A percentile compares a stretch with the other conserved stretches of the same genome.
Evolutionary conservation across 2,797 vertebrate species (phyloP).

Genomic region (Urosaurus nigricauda): DNA sequence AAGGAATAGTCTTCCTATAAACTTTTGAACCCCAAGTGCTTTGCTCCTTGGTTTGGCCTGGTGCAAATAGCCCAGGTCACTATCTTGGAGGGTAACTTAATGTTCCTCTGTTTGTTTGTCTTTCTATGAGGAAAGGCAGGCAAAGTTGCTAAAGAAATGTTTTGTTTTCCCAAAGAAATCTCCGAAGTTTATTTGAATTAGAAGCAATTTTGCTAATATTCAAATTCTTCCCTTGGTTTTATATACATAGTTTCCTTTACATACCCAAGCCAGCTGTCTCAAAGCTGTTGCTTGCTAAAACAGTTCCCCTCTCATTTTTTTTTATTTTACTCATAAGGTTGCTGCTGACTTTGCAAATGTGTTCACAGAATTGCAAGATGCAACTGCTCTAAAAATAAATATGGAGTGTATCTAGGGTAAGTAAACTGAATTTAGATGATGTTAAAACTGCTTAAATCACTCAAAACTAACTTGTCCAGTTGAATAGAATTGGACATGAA

Average conservation of each 20-base stretch:
- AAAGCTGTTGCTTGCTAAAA: conserved; percentile 23
- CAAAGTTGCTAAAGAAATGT: background rate
- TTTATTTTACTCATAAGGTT: background rate
- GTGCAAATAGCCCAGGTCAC: background rate
- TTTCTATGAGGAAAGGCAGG: conserved; percentile 37
- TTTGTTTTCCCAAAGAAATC: conserved; percentile 26
- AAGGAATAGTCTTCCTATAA: conserved; percentile 18
- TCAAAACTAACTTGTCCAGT: background rate
- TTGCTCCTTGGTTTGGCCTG: background rate
- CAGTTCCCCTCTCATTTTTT: conserved; percentile 23
- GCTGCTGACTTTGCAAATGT: conserved; percentile 17
- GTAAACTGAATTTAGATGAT: background rate
- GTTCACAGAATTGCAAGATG: background rate
- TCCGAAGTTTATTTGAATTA: conserved; percentile 44
- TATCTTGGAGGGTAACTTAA: conserved; percentile 23
- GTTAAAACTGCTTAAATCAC: background rate
- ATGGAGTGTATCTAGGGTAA: background rate
- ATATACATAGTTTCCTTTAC: background rate
- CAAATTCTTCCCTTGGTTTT: background rate
- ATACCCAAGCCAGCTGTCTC: conserved; percentile 20
- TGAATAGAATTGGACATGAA: background rate
- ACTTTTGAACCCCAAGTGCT: conserved; percentile 41
- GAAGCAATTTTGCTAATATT: conserved; percentile 20
- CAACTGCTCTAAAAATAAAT: background rate
- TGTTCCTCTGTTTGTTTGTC: conserved; percentile 17